phyloP scores from a whole-genome alignment of 2,888 invertebrate species.

The Pasiphila rectangulata region DNA sequence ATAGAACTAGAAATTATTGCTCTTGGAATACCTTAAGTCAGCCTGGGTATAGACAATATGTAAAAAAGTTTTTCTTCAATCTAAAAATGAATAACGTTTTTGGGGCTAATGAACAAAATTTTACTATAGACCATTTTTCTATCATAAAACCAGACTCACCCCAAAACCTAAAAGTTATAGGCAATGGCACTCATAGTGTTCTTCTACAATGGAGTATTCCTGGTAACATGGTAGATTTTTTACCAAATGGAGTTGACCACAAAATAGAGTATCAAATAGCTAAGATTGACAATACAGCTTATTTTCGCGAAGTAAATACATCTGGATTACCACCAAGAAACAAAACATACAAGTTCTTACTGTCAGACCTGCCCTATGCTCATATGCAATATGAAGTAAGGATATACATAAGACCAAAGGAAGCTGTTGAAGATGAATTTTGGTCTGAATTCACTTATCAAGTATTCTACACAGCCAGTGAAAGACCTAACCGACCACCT shows the following conservation, averaged over 20 bases:
- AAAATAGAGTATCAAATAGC: constrained; percentile 71
- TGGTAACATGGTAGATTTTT: constrained; percentile 55
- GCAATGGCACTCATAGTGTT: constrained; percentile 56
- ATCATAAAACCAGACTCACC: constrained; percentile 65
- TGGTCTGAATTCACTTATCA: constrained; percentile 86
- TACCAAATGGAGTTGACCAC: constrained; percentile 59
- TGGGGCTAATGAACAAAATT: constrained; percentile 73
- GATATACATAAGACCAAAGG: constrained; percentile 82
- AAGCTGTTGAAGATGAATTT: constrained; percentile 76
- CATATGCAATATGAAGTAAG: constrained; percentile 86
- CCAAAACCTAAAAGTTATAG: constrained; percentile 43
- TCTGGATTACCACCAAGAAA: constrained; percentile 54
- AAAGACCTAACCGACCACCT: constrained; percentile 84
- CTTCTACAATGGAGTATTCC: constrained; percentile 59
- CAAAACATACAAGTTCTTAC: constrained; percentile 59
- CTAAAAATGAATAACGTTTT: constrained; percentile 83
- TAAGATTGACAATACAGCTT: constrained; percentile 61
- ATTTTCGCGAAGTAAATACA: constrained; percentile 63
- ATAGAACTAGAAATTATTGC: constrained; percentile 44
- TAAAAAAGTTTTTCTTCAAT: constrained; percentile 76
- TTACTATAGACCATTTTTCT: constrained; percentile 81
- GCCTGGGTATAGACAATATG: constrained; percentile 68
- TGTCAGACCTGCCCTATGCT: constrained; percentile 82
- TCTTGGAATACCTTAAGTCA: constrained; percentile 48
- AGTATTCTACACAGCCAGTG: constrained; percentile 82